These are phyloP conservation scores for Mustelus asterias DNA, from an alignment of 2,113 vertebrate genomes.

Conservation along the genomic window DNA sequence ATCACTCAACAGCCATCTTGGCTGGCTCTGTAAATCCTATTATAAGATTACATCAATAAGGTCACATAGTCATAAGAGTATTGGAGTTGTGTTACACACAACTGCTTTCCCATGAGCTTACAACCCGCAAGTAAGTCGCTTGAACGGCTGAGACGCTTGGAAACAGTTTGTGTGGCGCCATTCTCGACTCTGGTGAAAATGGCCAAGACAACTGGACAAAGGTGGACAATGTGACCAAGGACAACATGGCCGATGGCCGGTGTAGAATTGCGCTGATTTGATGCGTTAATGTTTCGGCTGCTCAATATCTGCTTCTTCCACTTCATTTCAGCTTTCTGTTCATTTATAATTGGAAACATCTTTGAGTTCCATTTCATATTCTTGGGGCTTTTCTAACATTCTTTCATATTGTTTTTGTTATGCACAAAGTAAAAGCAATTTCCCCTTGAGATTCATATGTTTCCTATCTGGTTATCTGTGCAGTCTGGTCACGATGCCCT, in stretches of 20 bases:
- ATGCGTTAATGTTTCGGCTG: background rate
- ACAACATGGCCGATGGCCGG: background rate
- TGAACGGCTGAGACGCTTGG: background rate
- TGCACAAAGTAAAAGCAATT: conserved; percentile 34
- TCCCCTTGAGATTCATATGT: conserved; percentile 31
- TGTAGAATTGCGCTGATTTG: background rate
- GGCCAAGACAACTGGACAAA: background rate
- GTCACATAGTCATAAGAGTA: conserved; percentile 24
- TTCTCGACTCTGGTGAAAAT: background rate
- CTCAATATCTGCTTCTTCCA: background rate
- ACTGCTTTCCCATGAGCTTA: background rate
- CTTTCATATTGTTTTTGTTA: conserved; percentile 33
- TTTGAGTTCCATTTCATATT: conserved; percentile 8
- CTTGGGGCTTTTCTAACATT: conserved; percentile 22
- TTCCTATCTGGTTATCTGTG: conserved; percentile 29
- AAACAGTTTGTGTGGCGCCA: background rate
- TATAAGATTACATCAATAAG: conserved; percentile 28
- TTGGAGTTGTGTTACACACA: conserved; percentile 29
- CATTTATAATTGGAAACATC: conserved; percentile 32
- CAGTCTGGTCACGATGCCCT: conserved; percentile 29
- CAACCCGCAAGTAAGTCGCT: background rate
- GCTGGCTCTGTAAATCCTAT: conserved; percentile 20
- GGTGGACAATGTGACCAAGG: background rate
- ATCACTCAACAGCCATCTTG: conserved; percentile 22
- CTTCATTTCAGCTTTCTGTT: background rate